A percentile compares a stretch with the other conserved stretches of the same genome.
Conservation (phyloP, 2,888 invertebrate genomes). For the Cyaniris semiargus region DNA sequence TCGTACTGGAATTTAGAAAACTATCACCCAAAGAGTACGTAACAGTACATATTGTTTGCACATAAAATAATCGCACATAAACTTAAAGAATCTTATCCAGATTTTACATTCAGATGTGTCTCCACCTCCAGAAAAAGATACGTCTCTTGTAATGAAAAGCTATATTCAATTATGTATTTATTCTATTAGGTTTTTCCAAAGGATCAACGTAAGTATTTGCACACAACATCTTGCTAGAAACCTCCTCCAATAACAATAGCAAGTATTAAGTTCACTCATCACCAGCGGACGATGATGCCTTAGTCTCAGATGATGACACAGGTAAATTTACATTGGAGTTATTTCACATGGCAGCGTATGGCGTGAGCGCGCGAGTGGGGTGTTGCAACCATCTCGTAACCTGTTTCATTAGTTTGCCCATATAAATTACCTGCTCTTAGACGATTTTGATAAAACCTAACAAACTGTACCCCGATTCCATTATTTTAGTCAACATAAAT, state of each 20-base stretch:
- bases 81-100: too few species aligned
- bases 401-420: slow-evolving; percentile 27
- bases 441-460: neutral
- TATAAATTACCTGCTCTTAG: slow-evolving; percentile 2
- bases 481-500: neutral
- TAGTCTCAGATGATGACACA: slow-evolving; percentile 35
- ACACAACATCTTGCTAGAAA: too few species aligned
- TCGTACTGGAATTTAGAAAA: neutral
- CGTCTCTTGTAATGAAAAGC: too few species aligned
- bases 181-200: too few species aligned
- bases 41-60: too few species aligned
- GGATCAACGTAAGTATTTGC: too few species aligned
- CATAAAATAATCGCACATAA: too few species aligned
- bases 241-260: too few species aligned
- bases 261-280: too few species aligned
- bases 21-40: neutral
- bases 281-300: neutral
- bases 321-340: slow-evolving; percentile 38
- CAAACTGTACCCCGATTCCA: neutral
- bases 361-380: neutral
- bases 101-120: too few species aligned
- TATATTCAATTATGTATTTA: too few species aligned
- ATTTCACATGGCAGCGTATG: slow-evolving; percentile 33
- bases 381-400: slow-evolving; percentile 22
- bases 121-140: too few species aligned